Conservation (phyloP, 2,113 vertebrate genomes). For the Desmodus rotundus region DNA sequence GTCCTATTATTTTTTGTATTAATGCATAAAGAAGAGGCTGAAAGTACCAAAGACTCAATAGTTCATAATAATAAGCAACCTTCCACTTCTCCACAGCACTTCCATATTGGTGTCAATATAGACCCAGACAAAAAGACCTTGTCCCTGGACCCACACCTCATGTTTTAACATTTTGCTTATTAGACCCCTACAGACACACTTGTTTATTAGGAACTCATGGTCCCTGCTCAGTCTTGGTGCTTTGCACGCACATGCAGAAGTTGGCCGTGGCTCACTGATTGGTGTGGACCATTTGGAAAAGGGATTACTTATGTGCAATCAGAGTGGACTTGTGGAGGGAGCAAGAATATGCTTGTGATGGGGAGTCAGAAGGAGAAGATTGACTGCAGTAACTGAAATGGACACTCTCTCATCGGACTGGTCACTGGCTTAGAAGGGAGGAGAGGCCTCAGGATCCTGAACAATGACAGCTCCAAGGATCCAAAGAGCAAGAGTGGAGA, state of each 20-base stretch:
- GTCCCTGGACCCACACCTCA: neutral
- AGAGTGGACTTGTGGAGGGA: neutral
- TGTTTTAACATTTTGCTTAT: neutral
- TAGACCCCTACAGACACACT: too few species aligned
- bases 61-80: neutral
- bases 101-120: neutral
- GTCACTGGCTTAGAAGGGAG: neutral
- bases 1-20: neutral
- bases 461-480: neutral
- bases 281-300: too few species aligned
- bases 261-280: neutral
- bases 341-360: neutral
- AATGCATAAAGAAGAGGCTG: neutral
- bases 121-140: neutral
- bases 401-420: neutral
- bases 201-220: neutral
- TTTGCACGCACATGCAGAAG: neutral
- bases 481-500: neutral
- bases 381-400: neutral
- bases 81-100: neutral
- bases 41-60: neutral
- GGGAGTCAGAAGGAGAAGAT: neutral
- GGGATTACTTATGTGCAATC: neutral
- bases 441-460: neutral
- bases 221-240: neutral